Base-by-base conservation (phyloP, 2,888 invertebrate genomes). In the Drosophila bunnanda region DNA sequence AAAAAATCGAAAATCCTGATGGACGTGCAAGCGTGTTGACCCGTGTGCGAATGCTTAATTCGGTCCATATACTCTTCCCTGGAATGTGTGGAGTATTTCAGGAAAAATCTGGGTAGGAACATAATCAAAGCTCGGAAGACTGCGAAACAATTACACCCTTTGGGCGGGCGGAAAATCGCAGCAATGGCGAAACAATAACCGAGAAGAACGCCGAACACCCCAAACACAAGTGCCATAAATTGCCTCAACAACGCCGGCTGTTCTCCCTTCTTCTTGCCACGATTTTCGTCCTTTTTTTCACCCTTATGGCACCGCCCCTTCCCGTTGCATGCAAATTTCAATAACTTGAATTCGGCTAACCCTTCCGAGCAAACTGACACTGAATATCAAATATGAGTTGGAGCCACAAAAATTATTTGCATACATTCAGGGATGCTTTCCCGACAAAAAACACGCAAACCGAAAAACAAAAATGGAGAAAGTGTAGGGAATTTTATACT, bases 381-480 rank as follows among this genome's bases (percentile, higher is more conserved):
- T 83, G 83, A 83, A 83, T 83, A 88, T 88, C 83, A 88, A 83
- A 83, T 83, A 83, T 83, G 83, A 83, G 80, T 62, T 74, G 73
- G 72, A 78, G 71, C 84, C 44, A 67, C 50, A 77, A 79, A 86
- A 83, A 83, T 87, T 87, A 85, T 85, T 85, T 85, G 84, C 89
- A 85, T 85, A 88, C 89, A 80, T 86, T 86, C 76, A 75, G 89
- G 89, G 84, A 86, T 83, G 88, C 84, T 86, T 68, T 69, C 57
- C 59, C 64, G 15, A 25, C 44, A 73, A 48, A 38, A 48, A 54
- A 38, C 53, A 53, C 48, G 59, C 59, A 44, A 17, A 66, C 55
- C 58, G 44, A 58, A 44, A 39, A 50, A 50, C 38, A 52, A 57
- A 54, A 67, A 48, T 15, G 13, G 44, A 32, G 20, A 34, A 34